Percentiles rank a stretch among this genome's conserved stretches.
phyloP scores from a whole-genome alignment of 2,113 vertebrate genomes.

The Hydrochoerus hydrochaeris region DNA sequence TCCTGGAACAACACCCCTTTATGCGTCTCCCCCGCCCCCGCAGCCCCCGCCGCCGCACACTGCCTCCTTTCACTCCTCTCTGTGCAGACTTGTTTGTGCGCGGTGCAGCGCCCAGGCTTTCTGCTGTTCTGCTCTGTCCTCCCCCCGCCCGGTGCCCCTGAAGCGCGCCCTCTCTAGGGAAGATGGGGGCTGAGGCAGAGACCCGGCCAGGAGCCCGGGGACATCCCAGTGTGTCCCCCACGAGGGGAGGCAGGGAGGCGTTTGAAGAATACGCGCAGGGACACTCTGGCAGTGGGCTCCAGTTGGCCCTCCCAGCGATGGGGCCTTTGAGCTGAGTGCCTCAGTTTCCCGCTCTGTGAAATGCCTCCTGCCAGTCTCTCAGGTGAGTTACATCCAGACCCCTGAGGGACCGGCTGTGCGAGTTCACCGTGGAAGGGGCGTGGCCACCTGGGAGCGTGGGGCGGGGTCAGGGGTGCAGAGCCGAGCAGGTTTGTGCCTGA shows the following conservation, averaged over 20 bases:
- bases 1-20: conserved; percentile 76
- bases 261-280: accelerated
- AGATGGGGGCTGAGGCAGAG: background rate
- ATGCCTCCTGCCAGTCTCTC: background rate
- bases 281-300: background rate
- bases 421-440: accelerated
- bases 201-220: background rate
- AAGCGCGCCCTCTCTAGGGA: conserved; percentile 43
- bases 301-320: background rate
- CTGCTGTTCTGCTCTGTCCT: conserved; percentile 62
- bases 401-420: accelerated
- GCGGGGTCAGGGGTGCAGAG: background rate
- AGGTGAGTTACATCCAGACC: background rate
- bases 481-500: background rate
- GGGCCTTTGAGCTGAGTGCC: background rate
- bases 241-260: accelerated
- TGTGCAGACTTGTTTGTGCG: conserved; percentile 73
- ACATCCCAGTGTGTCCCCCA: background rate
- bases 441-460: accelerated
- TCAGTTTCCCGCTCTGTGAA: background rate
- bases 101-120: conserved; percentile 43
- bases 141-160: background rate
- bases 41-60: conserved; percentile 51
- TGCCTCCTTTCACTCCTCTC: conserved; percentile 72
- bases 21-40: conserved; percentile 48